Evolutionary conservation across 2,797 vertebrate species (phyloP).

Genomic region (Adrianichthys oophorus): DNA sequence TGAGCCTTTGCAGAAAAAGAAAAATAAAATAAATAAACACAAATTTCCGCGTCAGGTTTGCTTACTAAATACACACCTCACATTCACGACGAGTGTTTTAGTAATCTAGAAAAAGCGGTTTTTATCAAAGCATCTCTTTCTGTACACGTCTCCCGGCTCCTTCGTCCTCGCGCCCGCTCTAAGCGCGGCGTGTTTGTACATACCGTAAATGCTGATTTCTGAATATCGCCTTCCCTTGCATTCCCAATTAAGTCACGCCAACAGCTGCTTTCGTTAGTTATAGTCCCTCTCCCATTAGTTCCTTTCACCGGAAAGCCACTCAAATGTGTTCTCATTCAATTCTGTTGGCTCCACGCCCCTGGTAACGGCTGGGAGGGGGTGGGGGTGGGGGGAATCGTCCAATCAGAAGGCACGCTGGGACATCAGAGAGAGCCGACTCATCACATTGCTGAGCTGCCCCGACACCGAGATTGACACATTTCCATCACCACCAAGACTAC

Average conservation of each 20-base stretch:
- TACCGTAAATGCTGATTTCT: conserved; percentile 10
- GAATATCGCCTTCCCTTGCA: background rate
- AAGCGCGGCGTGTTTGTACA: conserved; percentile 20
- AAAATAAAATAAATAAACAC: too few species aligned
- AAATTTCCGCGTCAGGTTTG: background rate
- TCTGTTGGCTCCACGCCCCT: conserved; percentile 73
- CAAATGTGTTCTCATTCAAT: conserved; percentile 59
- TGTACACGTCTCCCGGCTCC: conserved; percentile 20
- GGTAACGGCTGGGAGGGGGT: conserved; percentile 48
- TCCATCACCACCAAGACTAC: background rate
- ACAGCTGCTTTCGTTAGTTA: conserved; percentile 34
- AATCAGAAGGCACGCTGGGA: conserved; percentile 58
- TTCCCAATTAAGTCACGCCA: conserved; percentile 15
- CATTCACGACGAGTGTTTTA: background rate
- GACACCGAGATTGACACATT: conserved; percentile 6
- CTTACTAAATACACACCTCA: conserved; percentile 10
- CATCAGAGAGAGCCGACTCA: conserved; percentile 16
- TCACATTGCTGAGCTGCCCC: conserved; percentile 19
- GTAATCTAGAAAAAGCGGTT: too few species aligned
- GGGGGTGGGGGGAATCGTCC: conserved; percentile 54
- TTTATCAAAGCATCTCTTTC: conserved; percentile 34
- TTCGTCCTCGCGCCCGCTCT: conserved; percentile 10
- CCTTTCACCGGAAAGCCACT: conserved; percentile 23
- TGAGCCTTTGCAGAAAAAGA: background rate
- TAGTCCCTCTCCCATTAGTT: conserved; percentile 18